Conservation (phyloP, 2,113 vertebrate species). For the Ceyx margarethae region DNA sequence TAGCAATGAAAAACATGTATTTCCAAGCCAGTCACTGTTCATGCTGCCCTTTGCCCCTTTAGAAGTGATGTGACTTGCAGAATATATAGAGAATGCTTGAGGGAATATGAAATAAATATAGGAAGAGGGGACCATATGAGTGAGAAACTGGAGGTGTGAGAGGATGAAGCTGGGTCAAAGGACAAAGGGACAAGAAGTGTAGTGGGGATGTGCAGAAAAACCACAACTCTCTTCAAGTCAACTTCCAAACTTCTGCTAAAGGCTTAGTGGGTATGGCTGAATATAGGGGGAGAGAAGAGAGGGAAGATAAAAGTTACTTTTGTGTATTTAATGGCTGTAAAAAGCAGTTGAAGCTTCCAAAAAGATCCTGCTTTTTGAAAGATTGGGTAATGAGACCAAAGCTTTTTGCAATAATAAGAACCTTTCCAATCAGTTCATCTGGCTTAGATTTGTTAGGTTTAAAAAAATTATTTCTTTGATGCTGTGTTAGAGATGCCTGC, state of each 20-base stretch:
- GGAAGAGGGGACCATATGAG: background rate
- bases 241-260: background rate
- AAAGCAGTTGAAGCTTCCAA: background rate
- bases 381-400: background rate
- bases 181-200: background rate
- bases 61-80: background rate
- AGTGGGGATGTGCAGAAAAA: background rate
- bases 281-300: fast-evolving
- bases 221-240: background rate
- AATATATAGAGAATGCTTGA: background rate
- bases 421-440: background rate
- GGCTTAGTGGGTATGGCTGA: background rate
- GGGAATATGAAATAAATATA: background rate
- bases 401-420: background rate
- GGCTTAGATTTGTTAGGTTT: background rate
- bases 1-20: background rate
- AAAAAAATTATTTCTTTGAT: background rate
- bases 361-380: background rate
- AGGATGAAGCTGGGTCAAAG: background rate
- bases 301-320: background rate
- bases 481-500: background rate
- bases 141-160: background rate
- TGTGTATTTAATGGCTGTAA: background rate
- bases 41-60: background rate
- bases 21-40: background rate